Percentiles rank a stretch among this genome's conserved stretches.
phyloP scores from a whole-genome alignment of 2,113 vertebrate species.

The Gracilinanus agilis region DNA sequence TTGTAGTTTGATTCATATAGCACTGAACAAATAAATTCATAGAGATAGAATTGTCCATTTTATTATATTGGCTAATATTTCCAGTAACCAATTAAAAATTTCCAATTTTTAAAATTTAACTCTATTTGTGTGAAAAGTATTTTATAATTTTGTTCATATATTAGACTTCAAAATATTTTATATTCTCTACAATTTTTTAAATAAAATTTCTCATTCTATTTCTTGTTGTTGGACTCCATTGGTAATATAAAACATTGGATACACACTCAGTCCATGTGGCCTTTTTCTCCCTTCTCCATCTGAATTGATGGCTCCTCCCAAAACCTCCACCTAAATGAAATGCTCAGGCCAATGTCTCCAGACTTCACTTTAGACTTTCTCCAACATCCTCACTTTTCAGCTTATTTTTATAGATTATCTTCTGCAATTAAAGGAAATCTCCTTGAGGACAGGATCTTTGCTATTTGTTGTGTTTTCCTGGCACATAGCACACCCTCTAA shows the following conservation, averaged over 20 bases:
- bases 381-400: neutral
- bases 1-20: too few species aligned
- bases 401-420: neutral
- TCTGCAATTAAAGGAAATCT: neutral
- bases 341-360: neutral
- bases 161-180: too few species aligned
- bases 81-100: too few species aligned
- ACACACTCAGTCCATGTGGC: neutral
- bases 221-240: too few species aligned
- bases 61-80: too few species aligned
- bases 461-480: neutral
- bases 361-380: neutral
- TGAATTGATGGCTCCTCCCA: neutral
- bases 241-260: neutral
- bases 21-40: too few species aligned
- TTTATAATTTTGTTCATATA: too few species aligned
- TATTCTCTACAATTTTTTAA: too few species aligned
- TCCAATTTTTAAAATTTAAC: too few species aligned
- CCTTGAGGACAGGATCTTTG: neutral
- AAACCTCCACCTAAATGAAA: neutral
- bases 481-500: neutral
- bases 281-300: neutral
- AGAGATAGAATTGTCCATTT: too few species aligned
- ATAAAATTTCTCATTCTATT: too few species aligned
- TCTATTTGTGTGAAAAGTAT: too few species aligned